A percentile compares a stretch with the other conserved stretches of the same genome.
Evolutionary conservation across 1,140 invertebrate species (phyloP).

Genomic region (Drosophila varians): DNA sequence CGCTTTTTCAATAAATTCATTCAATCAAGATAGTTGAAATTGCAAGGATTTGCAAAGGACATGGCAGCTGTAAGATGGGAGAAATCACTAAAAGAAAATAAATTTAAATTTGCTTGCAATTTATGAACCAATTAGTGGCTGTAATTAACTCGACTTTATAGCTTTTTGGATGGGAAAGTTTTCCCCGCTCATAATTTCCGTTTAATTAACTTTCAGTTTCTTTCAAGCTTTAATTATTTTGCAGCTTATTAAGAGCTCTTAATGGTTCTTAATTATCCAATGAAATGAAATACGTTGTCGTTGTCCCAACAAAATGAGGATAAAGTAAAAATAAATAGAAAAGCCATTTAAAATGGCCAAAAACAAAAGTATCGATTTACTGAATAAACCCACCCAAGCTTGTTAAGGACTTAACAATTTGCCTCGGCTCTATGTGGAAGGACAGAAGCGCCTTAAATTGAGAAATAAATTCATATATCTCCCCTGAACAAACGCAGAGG

Average conservation of each 20-base stretch:
- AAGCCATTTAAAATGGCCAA: background rate
- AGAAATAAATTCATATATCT: conserved; percentile 30
- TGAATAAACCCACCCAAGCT: conserved; percentile 23
- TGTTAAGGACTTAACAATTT: conserved; percentile 23
- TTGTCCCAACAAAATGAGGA: background rate
- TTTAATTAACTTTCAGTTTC: background rate
- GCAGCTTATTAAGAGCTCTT: background rate
- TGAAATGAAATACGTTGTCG: background rate
- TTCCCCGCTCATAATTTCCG: background rate
- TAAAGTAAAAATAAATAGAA: background rate
- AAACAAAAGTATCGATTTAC: conserved; percentile 25
- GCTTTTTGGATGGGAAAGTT: background rate
- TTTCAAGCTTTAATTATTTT: background rate
- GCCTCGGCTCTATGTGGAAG: background rate
- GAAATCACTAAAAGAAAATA: background rate
- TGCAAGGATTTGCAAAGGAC: background rate
- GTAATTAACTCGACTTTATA: background rate
- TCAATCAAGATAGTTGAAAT: background rate
- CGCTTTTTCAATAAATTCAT: background rate
- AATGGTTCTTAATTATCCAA: background rate
- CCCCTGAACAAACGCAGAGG: background rate
- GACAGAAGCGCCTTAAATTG: conserved; percentile 8
- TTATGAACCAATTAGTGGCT: background rate
- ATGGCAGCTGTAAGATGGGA: background rate
- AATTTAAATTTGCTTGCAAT: background rate